Evolutionary conservation across 1,140 invertebrate genomes (phyloP).

Genomic region (Ceratina japonica): DNA sequence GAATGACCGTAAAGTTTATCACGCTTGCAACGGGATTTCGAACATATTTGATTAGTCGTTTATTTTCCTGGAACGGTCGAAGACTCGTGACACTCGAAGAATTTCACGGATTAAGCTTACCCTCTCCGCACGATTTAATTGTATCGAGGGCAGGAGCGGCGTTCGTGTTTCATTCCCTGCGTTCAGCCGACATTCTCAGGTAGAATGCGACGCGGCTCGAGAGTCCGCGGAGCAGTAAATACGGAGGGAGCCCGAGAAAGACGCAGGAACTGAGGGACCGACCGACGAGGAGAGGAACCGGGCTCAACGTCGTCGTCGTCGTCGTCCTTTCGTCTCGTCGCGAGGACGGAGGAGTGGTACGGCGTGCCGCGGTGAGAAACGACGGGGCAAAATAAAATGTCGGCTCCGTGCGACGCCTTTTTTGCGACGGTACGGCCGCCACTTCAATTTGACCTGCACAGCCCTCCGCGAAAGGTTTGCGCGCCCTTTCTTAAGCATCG

Average conservation of each 20-base stretch:
- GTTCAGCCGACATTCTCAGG: conserved; percentile 48
- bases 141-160: conserved; percentile 27
- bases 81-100: conserved; percentile 51
- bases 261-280: background rate
- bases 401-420: conserved; percentile 54
- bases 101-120: conserved; percentile 51
- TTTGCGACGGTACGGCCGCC: conserved; percentile 45
- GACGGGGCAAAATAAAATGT: conserved; percentile 56
- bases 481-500: conserved; percentile 47
- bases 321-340: conserved; percentile 7
- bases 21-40: too few relatives aligned
- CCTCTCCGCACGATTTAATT: conserved; percentile 47
- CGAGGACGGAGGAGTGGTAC: background rate
- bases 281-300: conserved; percentile 1
- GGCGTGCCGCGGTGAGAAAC: conserved; percentile 28
- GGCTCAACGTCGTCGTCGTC: background rate
- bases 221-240: background rate
- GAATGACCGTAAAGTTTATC: too few relatives aligned
- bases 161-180: conserved; percentile 15
- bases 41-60: background rate
- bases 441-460: conserved; percentile 57
- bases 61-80: conserved; percentile 11
- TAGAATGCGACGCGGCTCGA: conserved; percentile 43
- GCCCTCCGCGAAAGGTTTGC: conserved; percentile 39
- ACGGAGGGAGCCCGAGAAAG: background rate